Evolutionary conservation across 2,888 invertebrate genomes (phyloP).

Genomic region (Drosophila hamatofila): DNA sequence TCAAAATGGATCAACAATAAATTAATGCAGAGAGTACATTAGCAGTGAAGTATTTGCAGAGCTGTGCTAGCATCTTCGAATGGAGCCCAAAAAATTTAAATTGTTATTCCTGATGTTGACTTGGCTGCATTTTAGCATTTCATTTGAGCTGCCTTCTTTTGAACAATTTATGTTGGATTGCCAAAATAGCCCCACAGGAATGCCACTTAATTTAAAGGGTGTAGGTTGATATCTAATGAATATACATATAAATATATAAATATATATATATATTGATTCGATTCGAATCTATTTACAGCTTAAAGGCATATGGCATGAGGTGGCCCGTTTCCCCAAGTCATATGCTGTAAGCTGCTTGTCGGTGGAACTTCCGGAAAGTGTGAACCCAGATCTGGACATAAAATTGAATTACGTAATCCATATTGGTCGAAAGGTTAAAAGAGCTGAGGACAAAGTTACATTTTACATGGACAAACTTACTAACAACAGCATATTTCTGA

Average conservation of each 20-base stretch:
- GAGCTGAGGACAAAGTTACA: background rate
- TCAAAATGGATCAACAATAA: background rate
- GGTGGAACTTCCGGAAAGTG: slow-evolving; percentile 34
- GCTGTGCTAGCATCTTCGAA: background rate
- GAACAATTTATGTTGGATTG: background rate
- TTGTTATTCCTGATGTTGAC: background rate
- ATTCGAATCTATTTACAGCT: slow-evolving; percentile 8
- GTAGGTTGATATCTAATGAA: background rate
- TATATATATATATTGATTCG: background rate
- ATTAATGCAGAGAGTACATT: background rate
- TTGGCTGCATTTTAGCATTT: background rate
- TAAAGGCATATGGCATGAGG: slow-evolving; percentile 50
- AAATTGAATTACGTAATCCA: slow-evolving; percentile 13
- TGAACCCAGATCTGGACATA: slow-evolving; percentile 14
- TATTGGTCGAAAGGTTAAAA: background rate
- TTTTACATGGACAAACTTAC: background rate
- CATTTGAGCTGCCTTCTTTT: accelerated
- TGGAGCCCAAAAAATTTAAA: background rate
- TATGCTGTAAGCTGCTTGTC: slow-evolving; percentile 39
- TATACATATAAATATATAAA: background rate
- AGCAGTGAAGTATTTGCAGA: background rate
- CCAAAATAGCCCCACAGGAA: background rate
- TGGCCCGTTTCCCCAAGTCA: slow-evolving; percentile 39
- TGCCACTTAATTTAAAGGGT: background rate
- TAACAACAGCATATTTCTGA: background rate